Evolutionary conservation across 1,140 invertebrate species (phyloP), one percentile per base, ranked within the genome.

Genomic region (Whitmania pigra): DNA sequence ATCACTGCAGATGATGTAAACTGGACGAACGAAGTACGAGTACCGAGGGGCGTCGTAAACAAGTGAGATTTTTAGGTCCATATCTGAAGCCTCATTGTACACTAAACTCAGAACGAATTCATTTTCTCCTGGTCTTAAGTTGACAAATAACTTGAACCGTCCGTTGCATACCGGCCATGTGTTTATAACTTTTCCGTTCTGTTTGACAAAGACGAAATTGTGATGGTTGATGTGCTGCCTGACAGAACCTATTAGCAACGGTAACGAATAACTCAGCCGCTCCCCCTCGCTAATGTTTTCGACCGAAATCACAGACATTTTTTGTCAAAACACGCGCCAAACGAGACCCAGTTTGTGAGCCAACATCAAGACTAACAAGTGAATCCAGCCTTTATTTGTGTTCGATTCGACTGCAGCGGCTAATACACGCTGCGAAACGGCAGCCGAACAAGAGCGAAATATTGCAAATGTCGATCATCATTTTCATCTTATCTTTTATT

Each of bases 1-100:
- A 72, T 83, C 82, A 40, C 75, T 71, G 72, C 82, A 82, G 40
- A 80, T 78, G 29, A 85, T 81, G 71, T 84, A 84, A 20, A 85
- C 79, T 27, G 83, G 82, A 20, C 81, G 77, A 27, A 85, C 80
- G 76, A 82, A 82, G 66, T 78, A 71, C 20, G 73, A 69, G 71
- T 78, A 75, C 20, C 74, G 66, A 18, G 78, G 78, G 22, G 74
- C 69, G 27, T 76, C 73, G 60, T 78, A 78, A 25, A 69, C 60
- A 31, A 82, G 74, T 17, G 54, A 75, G 25, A 82, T 71, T 63
- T 25, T 63, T 20, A 63, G 22, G 22, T 63, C 29, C 29, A 63
- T 63, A 13, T 75, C 76, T 25, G 78, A 53, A 49, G 75, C 53
- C 55, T 80, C 78, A 55, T 75, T 75, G 27, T 75, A 18, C 22